phyloP scores from a whole-genome alignment of 2,113 vertebrate genomes.

The Sarotherodon lohbergeri region DNA sequence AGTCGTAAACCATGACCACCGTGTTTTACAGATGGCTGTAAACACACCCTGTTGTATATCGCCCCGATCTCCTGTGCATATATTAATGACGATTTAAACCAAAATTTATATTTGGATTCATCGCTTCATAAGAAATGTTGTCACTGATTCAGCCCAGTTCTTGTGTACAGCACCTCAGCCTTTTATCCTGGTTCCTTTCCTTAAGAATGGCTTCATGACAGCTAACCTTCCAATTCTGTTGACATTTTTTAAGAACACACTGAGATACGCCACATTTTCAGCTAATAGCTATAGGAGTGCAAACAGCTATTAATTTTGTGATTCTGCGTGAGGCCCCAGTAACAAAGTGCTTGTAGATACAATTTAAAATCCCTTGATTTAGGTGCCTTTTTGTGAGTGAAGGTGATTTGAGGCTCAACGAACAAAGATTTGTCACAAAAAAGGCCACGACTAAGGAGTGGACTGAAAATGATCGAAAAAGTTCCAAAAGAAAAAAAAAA shows the following conservation, averaged over 20 bases:
- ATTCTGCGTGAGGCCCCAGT: neutral
- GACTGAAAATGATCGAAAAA: neutral
- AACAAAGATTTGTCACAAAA: neutral
- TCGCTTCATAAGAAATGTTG: neutral
- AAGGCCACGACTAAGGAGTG: neutral
- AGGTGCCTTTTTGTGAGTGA: neutral
- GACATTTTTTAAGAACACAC: neutral
- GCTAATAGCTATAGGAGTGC: neutral
- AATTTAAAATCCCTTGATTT: neutral
- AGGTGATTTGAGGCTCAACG: rapidly evolving
- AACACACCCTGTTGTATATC: neutral
- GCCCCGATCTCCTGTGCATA: neutral
- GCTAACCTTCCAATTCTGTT: neutral
- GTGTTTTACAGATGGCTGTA: neutral
- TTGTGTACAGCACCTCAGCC: neutral
- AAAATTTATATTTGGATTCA: neutral
- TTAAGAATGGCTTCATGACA: neutral
- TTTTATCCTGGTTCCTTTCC: neutral
- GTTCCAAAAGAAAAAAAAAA: neutral
- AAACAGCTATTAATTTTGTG: neutral
- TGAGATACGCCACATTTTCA: neutral
- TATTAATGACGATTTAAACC: neutral
- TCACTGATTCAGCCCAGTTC: neutral
- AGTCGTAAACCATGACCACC: neutral
- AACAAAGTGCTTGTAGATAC: neutral